These are phyloP conservation scores for Erythrolamprus reginae DNA, from an alignment of 2,113 vertebrate genomes.

Conservation along the genomic window DNA sequence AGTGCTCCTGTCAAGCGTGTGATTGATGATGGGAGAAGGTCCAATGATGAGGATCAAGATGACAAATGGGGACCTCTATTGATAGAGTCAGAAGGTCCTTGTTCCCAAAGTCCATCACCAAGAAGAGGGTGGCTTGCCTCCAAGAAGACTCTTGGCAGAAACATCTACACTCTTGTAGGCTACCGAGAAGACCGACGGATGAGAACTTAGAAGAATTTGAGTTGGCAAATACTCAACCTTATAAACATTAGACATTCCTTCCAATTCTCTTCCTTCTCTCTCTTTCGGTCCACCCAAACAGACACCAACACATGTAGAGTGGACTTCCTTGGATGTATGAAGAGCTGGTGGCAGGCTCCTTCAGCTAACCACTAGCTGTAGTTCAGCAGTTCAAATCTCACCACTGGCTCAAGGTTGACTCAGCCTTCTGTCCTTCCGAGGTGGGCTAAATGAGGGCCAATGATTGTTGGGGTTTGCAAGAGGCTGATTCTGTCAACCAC, in stretches of 20 bases:
- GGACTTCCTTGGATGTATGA: background rate
- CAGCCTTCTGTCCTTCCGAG: no score
- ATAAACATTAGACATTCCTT: background rate
- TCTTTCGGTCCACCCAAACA: background rate
- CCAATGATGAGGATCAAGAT: conserved; percentile 12
- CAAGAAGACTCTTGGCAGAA: background rate
- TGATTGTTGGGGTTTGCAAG: no score
- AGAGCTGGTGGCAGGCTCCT: background rate
- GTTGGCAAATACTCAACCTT: background rate
- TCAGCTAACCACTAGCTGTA: no score
- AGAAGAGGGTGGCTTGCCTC: background rate
- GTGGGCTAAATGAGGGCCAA: no score
- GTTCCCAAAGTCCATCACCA: background rate
- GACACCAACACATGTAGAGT: background rate
- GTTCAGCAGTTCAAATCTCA: no score
- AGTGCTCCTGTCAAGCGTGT: background rate
- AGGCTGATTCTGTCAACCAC: no score
- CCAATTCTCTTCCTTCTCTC: background rate
- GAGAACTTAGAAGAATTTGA: background rate
- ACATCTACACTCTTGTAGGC: background rate
- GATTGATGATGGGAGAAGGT: conserved; percentile 35
- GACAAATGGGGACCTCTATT: conserved; percentile 28
- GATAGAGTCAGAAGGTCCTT: background rate
- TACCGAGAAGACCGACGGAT: background rate
- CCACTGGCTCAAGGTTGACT: no score